Conservation (phyloP, 2,797 vertebrate species). For the Argya squamiceps region DNA sequence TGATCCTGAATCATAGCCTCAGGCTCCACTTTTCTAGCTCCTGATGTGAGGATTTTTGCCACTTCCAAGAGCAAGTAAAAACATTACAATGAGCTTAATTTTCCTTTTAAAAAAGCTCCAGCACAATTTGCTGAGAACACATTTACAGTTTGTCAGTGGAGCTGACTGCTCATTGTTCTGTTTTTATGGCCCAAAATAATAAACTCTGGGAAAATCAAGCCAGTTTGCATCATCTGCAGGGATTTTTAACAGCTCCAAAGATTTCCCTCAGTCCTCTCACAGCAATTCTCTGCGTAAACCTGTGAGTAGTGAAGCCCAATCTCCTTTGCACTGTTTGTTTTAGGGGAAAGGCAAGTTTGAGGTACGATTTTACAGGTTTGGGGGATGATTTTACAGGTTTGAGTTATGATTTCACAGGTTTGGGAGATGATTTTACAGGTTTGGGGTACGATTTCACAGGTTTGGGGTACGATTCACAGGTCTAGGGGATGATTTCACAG, state of each 20-base stretch:
- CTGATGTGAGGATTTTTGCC: not conserved
- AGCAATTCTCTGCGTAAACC: not conserved
- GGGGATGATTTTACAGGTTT: not conserved
- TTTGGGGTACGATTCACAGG: no score
- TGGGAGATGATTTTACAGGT: not conserved
- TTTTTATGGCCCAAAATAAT: not conserved
- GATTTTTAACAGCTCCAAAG: not conserved
- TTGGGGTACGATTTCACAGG: no score
- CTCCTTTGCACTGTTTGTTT: not conserved
- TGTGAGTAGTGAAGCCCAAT: not conserved
- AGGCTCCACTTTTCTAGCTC: not conserved
- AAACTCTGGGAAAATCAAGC: not conserved
- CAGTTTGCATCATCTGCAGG: not conserved
- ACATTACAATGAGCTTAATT: rapidly evolving
- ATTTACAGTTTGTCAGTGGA: not conserved
- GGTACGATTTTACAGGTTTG: not conserved
- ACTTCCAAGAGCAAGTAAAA: not conserved
- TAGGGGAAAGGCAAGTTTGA: not conserved
- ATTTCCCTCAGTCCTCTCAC: not conserved
- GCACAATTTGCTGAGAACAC: not conserved
- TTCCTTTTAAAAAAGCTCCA: not conserved
- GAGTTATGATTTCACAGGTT: not conserved
- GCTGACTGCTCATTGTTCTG: not conserved
- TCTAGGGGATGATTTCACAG: not conserved
- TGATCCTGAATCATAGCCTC: not conserved